Conservation (phyloP, 2,113 vertebrate genomes). For the Reinhardtius hippoglossoides region DNA sequence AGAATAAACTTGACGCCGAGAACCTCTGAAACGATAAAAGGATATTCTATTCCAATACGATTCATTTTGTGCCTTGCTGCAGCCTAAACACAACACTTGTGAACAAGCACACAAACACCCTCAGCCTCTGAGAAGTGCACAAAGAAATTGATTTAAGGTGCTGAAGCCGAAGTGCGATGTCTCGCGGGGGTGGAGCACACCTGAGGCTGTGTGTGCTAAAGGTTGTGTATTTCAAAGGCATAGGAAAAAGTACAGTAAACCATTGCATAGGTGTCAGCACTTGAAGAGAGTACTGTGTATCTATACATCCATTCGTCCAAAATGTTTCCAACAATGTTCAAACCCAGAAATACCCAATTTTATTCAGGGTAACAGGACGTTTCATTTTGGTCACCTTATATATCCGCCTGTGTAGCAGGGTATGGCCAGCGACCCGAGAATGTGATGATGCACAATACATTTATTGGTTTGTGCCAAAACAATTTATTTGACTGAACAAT, state of each 20-base stretch:
- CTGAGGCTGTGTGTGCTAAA: constrained; percentile 28
- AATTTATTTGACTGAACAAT: neutral
- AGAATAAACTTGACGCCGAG: constrained; percentile 62
- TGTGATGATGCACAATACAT: neutral
- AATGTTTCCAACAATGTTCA: no score
- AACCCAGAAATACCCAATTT: no score
- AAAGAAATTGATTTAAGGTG: constrained; percentile 51
- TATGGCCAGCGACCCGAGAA: neutral
- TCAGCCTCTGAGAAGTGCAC: constrained; percentile 37
- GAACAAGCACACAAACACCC: constrained; percentile 63
- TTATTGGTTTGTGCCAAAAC: neutral
- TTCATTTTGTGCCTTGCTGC: constrained; percentile 40
- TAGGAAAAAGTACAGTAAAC: constrained; percentile 4
- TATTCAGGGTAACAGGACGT: no score
- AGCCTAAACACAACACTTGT: constrained; percentile 54
- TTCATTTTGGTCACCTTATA: no score
- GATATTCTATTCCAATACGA: constrained; percentile 43
- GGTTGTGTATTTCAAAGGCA: constrained; percentile 22
- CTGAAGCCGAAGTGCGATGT: constrained; percentile 61
- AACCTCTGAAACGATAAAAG: constrained; percentile 56
- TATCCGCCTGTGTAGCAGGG: neutral
- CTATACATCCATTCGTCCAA: no score
- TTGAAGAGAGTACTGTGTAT: neutral
- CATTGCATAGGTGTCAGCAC: constrained; percentile 1
- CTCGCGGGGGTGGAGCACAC: constrained; percentile 47